Evolutionary conservation across 2,797 vertebrate species (phyloP).

Genomic region (Graptemys geographica): DNA sequence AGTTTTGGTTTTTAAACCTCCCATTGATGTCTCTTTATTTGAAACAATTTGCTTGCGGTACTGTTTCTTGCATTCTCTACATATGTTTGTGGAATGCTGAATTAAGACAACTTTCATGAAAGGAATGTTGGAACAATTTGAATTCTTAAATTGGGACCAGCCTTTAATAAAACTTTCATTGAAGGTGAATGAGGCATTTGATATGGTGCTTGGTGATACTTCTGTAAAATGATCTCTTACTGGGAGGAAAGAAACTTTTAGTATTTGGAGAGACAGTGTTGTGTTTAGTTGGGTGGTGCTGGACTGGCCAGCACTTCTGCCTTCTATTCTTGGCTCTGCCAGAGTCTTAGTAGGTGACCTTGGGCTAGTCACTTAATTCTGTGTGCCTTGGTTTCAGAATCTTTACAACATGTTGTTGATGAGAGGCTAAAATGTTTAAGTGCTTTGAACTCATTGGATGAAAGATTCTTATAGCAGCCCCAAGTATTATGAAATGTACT

Average conservation of each 20-base stretch:
- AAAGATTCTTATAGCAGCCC: background rate
- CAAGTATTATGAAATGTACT: background rate
- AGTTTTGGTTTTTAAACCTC: background rate
- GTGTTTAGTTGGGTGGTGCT: background rate
- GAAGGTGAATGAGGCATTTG: conserved; percentile 20
- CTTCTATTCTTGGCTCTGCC: background rate
- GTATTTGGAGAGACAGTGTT: background rate
- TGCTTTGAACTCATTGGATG: accelerated
- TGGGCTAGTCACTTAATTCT: background rate
- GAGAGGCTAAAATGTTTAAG: background rate
- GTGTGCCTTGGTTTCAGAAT: background rate
- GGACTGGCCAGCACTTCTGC: background rate
- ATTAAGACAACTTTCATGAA: conserved; percentile 35
- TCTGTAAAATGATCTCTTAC: background rate
- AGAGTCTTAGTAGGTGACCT: background rate
- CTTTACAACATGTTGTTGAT: accelerated
- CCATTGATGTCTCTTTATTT: background rate
- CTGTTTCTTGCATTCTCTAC: conserved; percentile 1
- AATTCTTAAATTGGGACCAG: background rate
- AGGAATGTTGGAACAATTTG: conserved; percentile 18
- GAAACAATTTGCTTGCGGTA: conserved; percentile 7
- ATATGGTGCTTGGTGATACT: conserved; percentile 18
- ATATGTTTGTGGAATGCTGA: conserved; percentile 16
- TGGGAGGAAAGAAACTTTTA: background rate
- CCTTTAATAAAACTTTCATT: conserved; percentile 49